Evolutionary conservation across 1,140 invertebrate species (phyloP), one percentile per base, ranked within the genome.

Genomic region (Lethrus apterus): DNA sequence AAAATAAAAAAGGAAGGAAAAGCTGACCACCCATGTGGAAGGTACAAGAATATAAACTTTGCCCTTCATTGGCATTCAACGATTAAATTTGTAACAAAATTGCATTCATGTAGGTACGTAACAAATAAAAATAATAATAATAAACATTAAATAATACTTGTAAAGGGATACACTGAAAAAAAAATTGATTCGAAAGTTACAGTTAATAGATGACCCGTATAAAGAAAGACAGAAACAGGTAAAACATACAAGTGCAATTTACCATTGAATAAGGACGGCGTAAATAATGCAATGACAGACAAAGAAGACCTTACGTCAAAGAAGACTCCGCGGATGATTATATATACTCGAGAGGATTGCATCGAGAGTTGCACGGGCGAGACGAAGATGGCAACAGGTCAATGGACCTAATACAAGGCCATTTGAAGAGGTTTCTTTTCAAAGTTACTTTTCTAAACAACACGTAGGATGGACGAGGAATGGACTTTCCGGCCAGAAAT

Each of bases 391-490:
- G 35, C 29, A 24, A 40, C 21, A 47, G 45, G 45, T 47, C 45
- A 41, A 47, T 47, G 45, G 45, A 47, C 45, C 45, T 47, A 24
- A 21, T 17, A 47, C 45, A 47, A 47, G 45, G 45, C 34, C 45
- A 47, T 31, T 26, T 24, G 32, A 34, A 31, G 21, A 31, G n/a
- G n/a, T 26, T n/a, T 38, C 13, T 42, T 15, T 42, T 42, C 40
- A 17, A 42, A 42, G 10, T 42, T 30, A 42, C 10, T 18, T 10
- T 20, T 40, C 18, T 24, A 24, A 40, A 40, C 14, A 40, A 40
- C 20, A 40, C 21, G n/a, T n/a, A n/a, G n/a, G n/a, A n/a, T n/a
- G n/a, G n/a, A n/a, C n/a, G n/a, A n/a, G n/a, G n/a, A n/a, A n/a
- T n/a, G n/a, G n/a, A n/a, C n/a, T n/a, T n/a, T n/a, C n/a, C n/a